These are phyloP conservation scores for Balanococcus diminutus DNA, from an alignment of 2,888 invertebrate genomes.

Conservation along the genomic window DNA sequence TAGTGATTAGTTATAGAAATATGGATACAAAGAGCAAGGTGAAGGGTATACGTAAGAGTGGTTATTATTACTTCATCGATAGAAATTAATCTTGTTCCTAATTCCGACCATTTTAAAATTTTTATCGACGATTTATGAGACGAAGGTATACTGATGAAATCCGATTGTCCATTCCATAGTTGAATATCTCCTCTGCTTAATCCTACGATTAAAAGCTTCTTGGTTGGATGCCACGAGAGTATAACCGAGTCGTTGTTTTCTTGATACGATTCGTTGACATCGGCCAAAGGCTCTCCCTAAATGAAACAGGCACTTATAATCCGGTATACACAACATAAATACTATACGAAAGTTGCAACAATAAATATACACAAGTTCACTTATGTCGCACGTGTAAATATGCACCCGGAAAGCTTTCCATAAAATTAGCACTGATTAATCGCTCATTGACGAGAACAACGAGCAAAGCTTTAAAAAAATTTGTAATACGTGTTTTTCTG, in stretches of 20 bases:
- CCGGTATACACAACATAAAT: conserved; percentile 57
- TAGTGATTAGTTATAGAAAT: neutral
- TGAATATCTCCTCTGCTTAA: conserved; percentile 93
- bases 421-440: conserved; percentile 6
- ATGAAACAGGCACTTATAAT: too few species aligned
- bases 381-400: neutral
- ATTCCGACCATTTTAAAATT: conserved; percentile 72
- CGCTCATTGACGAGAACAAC: neutral
- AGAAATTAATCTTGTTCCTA: conserved; percentile 83
- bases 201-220: conserved; percentile 79
- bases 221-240: conserved; percentile 87
- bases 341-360: neutral
- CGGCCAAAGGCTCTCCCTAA: conserved; percentile 76
- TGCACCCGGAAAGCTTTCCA: neutral
- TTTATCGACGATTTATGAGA: conserved; percentile 66
- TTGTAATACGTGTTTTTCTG: neutral
- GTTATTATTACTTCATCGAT: conserved; percentile 76
- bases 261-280: conserved; percentile 77
- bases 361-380: conserved; percentile 40
- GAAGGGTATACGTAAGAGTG: neutral
- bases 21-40: neutral
- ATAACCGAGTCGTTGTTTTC: conserved; percentile 80
- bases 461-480: neutral
- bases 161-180: conserved; percentile 72
- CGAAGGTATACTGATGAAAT: conserved; percentile 69